Evolutionary conservation across 2,113 vertebrate species (phyloP), one percentile per base, ranked within the genome.

Genomic region (Sprattus sprattus): DNA sequence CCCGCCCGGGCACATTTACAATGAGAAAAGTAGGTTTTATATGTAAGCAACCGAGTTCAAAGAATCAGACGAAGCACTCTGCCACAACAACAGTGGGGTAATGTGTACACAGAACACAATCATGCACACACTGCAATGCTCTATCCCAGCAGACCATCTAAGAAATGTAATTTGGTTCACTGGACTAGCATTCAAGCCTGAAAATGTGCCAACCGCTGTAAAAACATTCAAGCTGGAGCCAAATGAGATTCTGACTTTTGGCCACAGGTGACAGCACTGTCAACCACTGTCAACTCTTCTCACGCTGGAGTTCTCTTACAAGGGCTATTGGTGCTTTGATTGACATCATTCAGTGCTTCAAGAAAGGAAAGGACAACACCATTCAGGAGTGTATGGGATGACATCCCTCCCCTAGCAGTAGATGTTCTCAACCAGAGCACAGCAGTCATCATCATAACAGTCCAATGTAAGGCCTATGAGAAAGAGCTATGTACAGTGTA

Each of bases 31-130:
- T 13, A 49, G 13, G 45, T 86, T 86, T 25, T 83, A 86, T 83
- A 83, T 22, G 64, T 86, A 1, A 60, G 60, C 71, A 83, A 86
- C 13, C 9, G 83, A 0, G 32, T 87, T 11, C 83, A 87, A 47
- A 52, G 18, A 44, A 87, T 85, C 9, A 13, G n/a, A 20, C 57
- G 4, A 7, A 82, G 75, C 45, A 82, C 54, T 10, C 57, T 20
- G 11, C 86, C 83, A 82, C 13, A 75, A 82, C 13, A 75, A n/a
- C 81, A 85, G 32, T 87, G 80, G 83, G 20, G 44, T 13, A 82
- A 87, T 25, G 83, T 87, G 11, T 32, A 20, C 32, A 75, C 32
- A 9, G 57, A 85, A 15, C 28, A 50, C 22, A 87, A 87, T n/a
- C 83, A 83, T 0, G 54, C 60, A 8, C 81, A 87, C 10, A 9